Percentiles rank a stretch among this genome's conserved stretches.
Conservation (phyloP, 2,113 vertebrate genomes). For the Marmota flaviventris region DNA sequence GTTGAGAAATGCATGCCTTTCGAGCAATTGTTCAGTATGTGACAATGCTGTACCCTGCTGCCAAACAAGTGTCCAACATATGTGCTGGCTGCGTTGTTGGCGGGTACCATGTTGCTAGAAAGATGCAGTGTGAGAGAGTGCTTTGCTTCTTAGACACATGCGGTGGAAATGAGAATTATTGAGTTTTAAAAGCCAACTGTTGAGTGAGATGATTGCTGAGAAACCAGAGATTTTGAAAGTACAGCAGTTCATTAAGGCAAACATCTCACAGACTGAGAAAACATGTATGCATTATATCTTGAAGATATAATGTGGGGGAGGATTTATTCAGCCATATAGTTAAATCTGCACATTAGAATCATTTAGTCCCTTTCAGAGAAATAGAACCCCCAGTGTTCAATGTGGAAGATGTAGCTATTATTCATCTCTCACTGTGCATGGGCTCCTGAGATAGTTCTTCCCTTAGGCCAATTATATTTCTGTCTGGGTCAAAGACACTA, state of each 20-base stretch:
- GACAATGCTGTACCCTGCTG: neutral
- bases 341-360: neutral
- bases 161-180: constrained; percentile 49
- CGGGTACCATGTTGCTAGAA: neutral
- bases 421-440: neutral
- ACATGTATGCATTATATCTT: neutral
- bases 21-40: neutral
- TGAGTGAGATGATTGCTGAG: constrained; percentile 56
- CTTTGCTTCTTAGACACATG: constrained; percentile 23
- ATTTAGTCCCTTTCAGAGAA: neutral
- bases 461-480: neutral
- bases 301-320: neutral
- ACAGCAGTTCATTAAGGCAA: neutral
- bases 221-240: constrained; percentile 39
- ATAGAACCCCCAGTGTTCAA: neutral
- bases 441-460: neutral
- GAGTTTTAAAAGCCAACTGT: constrained; percentile 58
- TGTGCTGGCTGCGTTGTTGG: neutral
- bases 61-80: neutral
- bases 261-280: neutral
- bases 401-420: neutral
- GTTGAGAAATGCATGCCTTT: neutral
- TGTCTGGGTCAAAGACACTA: neutral
- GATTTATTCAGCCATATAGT: neutral
- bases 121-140: neutral